Conservation (phyloP, 2,113 vertebrate genomes). For the Petrocephalus microphthalmus region DNA sequence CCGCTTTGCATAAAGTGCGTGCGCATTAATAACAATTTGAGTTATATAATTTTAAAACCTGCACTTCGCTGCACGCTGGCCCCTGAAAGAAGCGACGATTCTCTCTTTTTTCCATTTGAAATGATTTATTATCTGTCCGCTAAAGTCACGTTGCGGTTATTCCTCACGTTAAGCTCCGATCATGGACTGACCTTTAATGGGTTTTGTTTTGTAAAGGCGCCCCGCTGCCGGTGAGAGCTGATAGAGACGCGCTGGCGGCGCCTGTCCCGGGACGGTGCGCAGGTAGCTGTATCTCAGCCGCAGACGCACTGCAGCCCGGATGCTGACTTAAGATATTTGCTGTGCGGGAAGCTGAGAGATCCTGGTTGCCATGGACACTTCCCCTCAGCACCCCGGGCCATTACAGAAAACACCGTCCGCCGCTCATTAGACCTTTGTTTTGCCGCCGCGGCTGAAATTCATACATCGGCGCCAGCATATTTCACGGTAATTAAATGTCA, state of each 20-base stretch:
- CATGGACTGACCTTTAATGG: background rate
- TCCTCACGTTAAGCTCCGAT: constrained; percentile 9
- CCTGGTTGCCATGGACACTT: constrained; percentile 8
- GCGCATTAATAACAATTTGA: background rate
- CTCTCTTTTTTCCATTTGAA: background rate
- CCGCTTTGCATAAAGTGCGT: background rate
- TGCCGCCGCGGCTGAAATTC: constrained; percentile 21
- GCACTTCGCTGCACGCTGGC: background rate
- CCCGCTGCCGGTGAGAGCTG: background rate
- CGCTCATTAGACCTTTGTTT: constrained; percentile 12
- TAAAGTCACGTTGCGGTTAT: background rate
- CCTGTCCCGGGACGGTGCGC: background rate
- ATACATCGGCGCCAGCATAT: constrained; percentile 30
- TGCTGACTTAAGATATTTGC: background rate
- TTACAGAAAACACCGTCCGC: constrained; percentile 16
- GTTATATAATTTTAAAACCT: background rate
- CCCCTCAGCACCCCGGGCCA: background rate
- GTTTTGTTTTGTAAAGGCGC: background rate
- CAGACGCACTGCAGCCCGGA: background rate
- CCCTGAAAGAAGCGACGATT: background rate
- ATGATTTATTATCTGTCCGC: background rate
- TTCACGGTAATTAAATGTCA: constrained; percentile 31
- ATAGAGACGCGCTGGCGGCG: background rate
- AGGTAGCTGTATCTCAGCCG: background rate
- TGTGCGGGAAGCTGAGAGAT: background rate